A percentile compares a stretch with the other conserved stretches of the same genome.
Conservation (phyloP, 2,113 vertebrate species). For the Psilopsiagon aurifrons region DNA sequence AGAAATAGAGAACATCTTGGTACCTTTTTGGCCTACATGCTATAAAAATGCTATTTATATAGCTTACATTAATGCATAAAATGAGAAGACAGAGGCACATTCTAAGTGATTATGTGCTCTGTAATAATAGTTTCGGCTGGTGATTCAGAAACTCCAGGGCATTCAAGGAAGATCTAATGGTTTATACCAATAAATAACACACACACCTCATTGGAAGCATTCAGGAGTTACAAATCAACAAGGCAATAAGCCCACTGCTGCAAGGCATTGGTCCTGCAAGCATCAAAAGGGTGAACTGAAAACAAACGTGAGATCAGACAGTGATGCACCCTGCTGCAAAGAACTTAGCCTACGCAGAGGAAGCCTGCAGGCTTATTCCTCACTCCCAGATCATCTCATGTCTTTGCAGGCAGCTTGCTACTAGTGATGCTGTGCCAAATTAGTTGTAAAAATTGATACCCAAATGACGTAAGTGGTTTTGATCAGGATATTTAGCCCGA, state of each 20-base stretch:
- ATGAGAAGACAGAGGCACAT: not conserved
- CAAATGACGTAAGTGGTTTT: conserved; percentile 27
- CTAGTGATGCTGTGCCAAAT: conserved; percentile 23
- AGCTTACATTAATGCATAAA: not conserved
- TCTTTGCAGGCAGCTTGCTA: not conserved
- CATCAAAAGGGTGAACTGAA: not conserved
- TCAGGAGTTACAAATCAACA: not conserved
- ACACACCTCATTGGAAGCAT: not conserved
- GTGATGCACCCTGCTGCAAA: not conserved
- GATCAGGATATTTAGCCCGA: conserved; percentile 26
- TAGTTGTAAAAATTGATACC: conserved; percentile 51
- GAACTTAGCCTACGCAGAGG: not conserved
- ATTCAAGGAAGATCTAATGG: conserved; percentile 6
- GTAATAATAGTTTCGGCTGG: conserved; percentile 7
- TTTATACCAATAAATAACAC: conserved; percentile 30
- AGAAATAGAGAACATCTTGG: not conserved
- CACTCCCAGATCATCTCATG: not conserved
- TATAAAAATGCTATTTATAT: conserved; percentile 2
- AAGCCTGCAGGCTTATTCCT: conserved; percentile 33
- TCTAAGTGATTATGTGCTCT: conserved; percentile 11
- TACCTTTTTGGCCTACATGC: not conserved
- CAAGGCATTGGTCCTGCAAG: not conserved
- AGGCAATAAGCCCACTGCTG: not conserved
- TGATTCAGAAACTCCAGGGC: conserved; percentile 49
- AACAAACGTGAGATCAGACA: conserved; percentile 19